Base-by-base conservation (phyloP, 2,113 vertebrate genomes). In the Athene cunicularia region DNA sequence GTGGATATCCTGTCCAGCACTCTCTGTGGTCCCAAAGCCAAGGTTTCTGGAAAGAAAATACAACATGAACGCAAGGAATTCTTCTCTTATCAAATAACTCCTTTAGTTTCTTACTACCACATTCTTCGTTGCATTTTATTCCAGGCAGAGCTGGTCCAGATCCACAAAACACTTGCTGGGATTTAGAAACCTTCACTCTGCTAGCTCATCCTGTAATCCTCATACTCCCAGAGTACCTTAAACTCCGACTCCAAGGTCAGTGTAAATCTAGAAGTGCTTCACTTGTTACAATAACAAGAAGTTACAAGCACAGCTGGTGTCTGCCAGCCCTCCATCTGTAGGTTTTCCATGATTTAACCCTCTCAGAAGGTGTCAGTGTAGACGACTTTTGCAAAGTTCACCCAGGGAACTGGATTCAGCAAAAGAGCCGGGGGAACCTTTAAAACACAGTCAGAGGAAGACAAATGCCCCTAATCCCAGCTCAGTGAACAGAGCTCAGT, bases 21-120 rank as follows among this genome's bases (percentile, higher is more conserved):
- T 98, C 98, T 5, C 80, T 95, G 0, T 98, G 98, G 67, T 98
- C 98, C 99, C 99, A 99, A 92, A 99, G 95, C 99, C 99, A 99
- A 2, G 99, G 97, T 55, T 98, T 98, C 99, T 99, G 97, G 11
- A 97, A 97, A 11, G 59, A 90, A 91, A 91, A 72, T 7, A 8
- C n/a, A 75, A 53, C 10, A 30, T 1, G 3, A 66, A 35, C 8
- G 12, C 64, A 30, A 96, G 50, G 33, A 85, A 47, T 41, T 58
- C 4, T 79, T 62, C 63, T 83, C 74, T 59, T 55, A 39, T 3
- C 30, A 79, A 11, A 60, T 23, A 47, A 47, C 11, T 75, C 49
- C 33, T 77, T 73, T 28, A 49, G 56, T 30, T 35, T 59, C 21
- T 58, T 77, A 37, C 47, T 55, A 4, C 39, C 32, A 24, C 8